phyloP scores from a whole-genome alignment of 2,113 vertebrate species.

The Gopherus evgoodei region DNA sequence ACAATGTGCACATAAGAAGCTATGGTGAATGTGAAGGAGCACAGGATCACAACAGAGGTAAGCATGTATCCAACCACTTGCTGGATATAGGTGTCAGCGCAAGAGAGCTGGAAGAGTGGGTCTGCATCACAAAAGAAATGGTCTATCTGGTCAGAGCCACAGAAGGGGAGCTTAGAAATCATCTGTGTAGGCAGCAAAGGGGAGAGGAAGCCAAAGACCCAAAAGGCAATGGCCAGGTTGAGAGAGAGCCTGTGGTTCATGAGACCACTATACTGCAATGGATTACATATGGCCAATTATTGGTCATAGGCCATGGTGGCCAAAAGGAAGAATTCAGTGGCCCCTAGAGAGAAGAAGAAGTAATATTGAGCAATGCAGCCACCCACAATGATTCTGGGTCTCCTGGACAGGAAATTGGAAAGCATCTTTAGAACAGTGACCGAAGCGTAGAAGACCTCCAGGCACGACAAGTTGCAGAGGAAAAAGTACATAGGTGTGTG shows the following conservation, averaged over 20 bases:
- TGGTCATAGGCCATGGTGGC: conserved; percentile 36
- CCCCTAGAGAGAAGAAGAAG: conserved; percentile 47
- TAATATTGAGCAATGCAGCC: conserved; percentile 24
- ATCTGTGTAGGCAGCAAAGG: neutral
- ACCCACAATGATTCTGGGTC: neutral
- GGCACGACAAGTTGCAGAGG: conserved; percentile 30
- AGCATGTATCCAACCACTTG: neutral
- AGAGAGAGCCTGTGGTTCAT: conserved; percentile 20
- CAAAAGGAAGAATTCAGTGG: conserved; percentile 44
- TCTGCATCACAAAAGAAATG: neutral
- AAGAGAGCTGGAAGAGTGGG: neutral
- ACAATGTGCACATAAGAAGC: neutral
- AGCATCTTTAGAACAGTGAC: conserved; percentile 25
- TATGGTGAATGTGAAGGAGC: neutral
- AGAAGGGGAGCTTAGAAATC: neutral
- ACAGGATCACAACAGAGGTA: neutral
- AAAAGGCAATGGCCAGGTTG: neutral
- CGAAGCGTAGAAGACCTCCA: conserved; percentile 41
- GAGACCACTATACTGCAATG: neutral
- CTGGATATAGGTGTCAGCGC: neutral
- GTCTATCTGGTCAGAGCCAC: neutral
- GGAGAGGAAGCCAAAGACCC: conserved; percentile 20
- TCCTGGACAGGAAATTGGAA: conserved; percentile 1
- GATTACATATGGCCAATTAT: neutral
- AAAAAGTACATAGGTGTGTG: conserved; percentile 44